Evolutionary conservation across 2,113 vertebrate genomes (phyloP).

Genomic region (Psilopsiagon aymara): DNA sequence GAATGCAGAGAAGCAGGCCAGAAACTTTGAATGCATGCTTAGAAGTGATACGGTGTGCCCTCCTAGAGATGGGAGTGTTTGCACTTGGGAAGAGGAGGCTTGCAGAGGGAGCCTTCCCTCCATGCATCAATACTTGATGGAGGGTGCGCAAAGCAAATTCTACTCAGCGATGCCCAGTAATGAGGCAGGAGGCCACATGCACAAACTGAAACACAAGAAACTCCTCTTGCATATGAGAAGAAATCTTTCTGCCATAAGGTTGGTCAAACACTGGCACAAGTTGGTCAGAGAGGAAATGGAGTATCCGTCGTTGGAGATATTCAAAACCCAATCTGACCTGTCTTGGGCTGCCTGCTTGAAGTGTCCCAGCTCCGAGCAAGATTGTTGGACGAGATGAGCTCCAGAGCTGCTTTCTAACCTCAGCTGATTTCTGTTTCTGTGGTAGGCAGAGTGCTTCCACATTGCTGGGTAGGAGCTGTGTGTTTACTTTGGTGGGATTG

Average conservation of each 20-base stretch:
- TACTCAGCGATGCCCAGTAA: background rate
- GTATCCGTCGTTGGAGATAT: background rate
- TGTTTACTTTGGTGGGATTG: background rate
- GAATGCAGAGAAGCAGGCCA: background rate
- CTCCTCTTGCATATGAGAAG: background rate
- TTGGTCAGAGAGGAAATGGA: background rate
- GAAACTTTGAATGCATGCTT: rapidly evolving
- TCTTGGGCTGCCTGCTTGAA: background rate
- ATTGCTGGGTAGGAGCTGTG: background rate
- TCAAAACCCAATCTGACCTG: background rate
- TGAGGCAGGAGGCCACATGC: background rate
- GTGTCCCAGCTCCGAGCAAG: background rate
- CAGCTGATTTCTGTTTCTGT: background rate
- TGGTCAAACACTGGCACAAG: background rate
- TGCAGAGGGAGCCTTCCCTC: rapidly evolving
- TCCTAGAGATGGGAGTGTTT: no score
- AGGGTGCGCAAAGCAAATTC: background rate
- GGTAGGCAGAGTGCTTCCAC: background rate
- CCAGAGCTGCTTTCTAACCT: background rate
- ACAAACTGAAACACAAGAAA: background rate
- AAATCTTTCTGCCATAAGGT: background rate
- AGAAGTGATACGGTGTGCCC: background rate
- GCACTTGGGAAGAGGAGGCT: background rate
- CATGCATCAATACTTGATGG: background rate
- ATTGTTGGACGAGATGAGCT: background rate